Evolutionary conservation across 2,113 vertebrate species (phyloP).

Genomic region (Nestor notabilis): DNA sequence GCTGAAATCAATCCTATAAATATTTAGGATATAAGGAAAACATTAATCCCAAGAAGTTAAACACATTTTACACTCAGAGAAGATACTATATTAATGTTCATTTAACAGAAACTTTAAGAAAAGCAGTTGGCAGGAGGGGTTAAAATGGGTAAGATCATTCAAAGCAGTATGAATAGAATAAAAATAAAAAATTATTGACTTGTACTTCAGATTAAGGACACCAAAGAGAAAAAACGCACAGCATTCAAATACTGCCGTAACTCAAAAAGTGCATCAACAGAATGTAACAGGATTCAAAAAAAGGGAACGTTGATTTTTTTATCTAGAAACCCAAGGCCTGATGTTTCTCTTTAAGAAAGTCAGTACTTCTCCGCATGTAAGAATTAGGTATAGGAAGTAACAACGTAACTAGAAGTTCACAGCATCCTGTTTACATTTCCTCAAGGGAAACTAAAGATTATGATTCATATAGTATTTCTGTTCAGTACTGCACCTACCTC

Average conservation of each 20-base stretch:
- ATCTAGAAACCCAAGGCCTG: neutral
- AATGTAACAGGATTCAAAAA: neutral
- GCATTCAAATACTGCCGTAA: neutral
- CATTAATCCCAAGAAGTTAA: neutral
- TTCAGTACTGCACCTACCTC: neutral
- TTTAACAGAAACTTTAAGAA: neutral
- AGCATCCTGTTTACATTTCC: neutral
- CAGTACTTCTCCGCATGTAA: neutral
- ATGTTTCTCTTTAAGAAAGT: neutral
- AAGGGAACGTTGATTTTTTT: neutral
- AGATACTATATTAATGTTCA: neutral
- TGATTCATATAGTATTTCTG: neutral
- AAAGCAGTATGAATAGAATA: neutral
- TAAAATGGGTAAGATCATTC: neutral
- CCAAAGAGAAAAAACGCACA: neutral
- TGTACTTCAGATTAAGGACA: neutral
- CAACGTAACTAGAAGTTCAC: neutral
- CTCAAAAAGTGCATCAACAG: neutral
- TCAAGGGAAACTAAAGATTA: neutral
- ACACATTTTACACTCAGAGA: neutral
- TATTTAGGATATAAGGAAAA: neutral
- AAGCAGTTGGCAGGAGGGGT: neutral
- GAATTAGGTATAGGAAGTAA: neutral
- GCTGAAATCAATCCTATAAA: neutral
- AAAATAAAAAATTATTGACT: neutral